Conservation (phyloP, 2,888 invertebrate genomes). For the Cephalotes varians region DNA sequence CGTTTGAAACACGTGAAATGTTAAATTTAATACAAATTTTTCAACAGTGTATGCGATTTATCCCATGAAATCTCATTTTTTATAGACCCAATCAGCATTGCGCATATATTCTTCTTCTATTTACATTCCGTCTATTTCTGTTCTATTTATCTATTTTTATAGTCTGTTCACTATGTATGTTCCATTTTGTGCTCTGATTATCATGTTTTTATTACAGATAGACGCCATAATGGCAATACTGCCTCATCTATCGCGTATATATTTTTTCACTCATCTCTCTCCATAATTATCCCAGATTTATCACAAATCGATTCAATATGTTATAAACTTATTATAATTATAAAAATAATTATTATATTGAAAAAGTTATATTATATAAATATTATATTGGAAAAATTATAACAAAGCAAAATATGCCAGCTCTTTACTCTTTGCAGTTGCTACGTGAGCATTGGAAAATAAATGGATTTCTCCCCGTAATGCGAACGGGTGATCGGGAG, state of each 20-base stretch:
- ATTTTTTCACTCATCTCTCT: neutral
- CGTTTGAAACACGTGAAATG: no score
- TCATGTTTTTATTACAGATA: conserved; percentile 8
- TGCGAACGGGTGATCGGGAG: conserved; percentile 20
- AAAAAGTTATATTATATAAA: neutral
- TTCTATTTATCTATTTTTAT: neutral
- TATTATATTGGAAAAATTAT: neutral
- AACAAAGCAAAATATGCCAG: neutral
- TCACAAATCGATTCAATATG: neutral
- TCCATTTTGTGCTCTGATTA: neutral
- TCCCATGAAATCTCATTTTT: conserved; percentile 3
- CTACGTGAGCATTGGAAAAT: conserved; percentile 5
- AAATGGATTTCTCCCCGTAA: conserved; percentile 14
- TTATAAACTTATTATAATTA: neutral
- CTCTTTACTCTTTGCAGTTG: neutral
- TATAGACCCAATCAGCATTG: no score
- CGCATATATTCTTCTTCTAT: neutral
- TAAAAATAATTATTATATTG: neutral
- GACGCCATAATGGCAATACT: neutral
- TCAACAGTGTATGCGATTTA: no score
- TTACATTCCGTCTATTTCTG: neutral
- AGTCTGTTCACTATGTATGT: neutral
- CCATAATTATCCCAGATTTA: neutral
- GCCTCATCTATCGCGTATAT: neutral
- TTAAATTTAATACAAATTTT: no score